phyloP scores from a whole-genome alignment of 1,140 invertebrate species.

The Sarcophaga peregrina region DNA sequence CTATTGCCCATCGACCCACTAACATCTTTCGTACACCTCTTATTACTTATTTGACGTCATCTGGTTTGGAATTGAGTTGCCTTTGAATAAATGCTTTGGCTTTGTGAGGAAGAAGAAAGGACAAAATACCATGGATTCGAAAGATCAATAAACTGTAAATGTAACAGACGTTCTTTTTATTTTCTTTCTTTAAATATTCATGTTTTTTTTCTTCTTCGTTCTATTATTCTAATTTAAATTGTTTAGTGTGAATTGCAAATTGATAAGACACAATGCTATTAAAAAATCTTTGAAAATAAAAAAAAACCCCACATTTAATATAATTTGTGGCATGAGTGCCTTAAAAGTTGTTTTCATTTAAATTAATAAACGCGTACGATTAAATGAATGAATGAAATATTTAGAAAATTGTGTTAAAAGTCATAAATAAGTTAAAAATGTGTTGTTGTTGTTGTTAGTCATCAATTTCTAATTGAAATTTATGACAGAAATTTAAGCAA shows the following conservation, averaged over 20 bases:
- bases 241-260: neutral
- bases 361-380: neutral
- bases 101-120: neutral
- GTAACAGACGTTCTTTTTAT: neutral
- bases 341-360: neutral
- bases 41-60: neutral
- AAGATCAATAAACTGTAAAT: conserved; percentile 24
- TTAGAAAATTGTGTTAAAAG: conserved; percentile 1
- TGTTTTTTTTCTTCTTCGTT: neutral
- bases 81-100: neutral
- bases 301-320: neutral
- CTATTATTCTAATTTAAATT: neutral
- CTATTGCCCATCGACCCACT: neutral
- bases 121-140: neutral
- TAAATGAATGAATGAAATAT: conserved; percentile 17
- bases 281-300: neutral
- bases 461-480: neutral
- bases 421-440: neutral
- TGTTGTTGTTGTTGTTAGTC: neutral
- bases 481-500: neutral
- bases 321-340: too few relatives aligned
- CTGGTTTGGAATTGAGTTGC: too few relatives aligned
- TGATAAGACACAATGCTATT: neutral
- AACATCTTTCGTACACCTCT: neutral
- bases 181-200: neutral